Conservation (phyloP, 1,140 invertebrate genomes). For the Neodiprion virginianus region DNA sequence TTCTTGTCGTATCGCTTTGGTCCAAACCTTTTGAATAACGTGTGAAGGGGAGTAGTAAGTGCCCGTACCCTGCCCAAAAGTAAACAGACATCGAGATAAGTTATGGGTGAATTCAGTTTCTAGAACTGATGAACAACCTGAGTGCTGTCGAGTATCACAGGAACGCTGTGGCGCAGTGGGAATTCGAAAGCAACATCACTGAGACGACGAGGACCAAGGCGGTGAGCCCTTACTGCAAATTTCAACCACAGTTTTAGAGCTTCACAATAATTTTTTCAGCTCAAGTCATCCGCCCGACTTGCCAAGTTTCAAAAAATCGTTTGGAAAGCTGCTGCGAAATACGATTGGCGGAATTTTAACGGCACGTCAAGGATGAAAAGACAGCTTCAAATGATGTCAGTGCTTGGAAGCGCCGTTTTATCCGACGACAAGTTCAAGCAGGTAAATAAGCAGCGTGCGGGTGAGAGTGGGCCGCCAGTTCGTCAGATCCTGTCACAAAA, state of each 20-base stretch:
- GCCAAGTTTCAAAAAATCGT: conserved; percentile 23
- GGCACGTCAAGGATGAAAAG: conserved; percentile 18
- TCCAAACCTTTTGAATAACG: no score
- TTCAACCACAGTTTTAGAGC: not conserved
- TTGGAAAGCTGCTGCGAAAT: conserved; percentile 24
- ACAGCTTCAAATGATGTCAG: conserved; percentile 21
- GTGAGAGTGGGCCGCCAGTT: not conserved
- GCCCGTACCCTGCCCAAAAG: no score
- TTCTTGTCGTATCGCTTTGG: no score
- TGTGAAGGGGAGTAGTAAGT: no score
- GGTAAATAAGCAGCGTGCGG: not conserved
- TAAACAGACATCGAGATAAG: no score
- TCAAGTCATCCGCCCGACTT: conserved; percentile 17
- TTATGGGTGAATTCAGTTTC: conserved; percentile 12
- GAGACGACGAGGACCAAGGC: conserved; percentile 13
- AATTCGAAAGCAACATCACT: conserved; percentile 26
- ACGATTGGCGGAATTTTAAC: conserved; percentile 25
- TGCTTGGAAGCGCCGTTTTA: conserved; percentile 20
- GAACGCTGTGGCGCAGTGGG: conserved; percentile 20
- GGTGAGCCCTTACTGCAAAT: conserved; percentile 5
- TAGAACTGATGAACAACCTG: conserved; percentile 19
- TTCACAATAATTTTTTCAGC: not conserved
- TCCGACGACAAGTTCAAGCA: conserved; percentile 17
- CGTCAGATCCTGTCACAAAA: conserved; percentile 9
- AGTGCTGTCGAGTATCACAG: conserved; percentile 21